phyloP scores from a whole-genome alignment of 2,888 invertebrate species.

The Amblyteles armatorius region DNA sequence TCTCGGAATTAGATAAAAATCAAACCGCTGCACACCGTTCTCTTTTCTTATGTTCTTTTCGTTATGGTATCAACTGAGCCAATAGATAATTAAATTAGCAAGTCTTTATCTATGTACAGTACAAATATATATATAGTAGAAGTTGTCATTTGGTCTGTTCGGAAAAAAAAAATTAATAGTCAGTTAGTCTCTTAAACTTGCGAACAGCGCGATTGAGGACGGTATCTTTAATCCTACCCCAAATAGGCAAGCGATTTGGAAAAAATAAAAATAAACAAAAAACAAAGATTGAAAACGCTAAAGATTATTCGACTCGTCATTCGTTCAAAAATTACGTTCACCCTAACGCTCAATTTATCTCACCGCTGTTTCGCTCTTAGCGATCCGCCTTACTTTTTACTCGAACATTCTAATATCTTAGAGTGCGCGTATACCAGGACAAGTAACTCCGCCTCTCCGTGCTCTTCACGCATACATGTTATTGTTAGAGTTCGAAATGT shows the following conservation, averaged over 20 bases:
- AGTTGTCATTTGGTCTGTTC: constrained; percentile 68
- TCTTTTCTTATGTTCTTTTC: constrained; percentile 32
- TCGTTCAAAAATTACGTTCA: background rate
- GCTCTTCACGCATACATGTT: constrained; percentile 1
- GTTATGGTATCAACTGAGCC: constrained; percentile 50
- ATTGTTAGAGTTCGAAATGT: constrained; percentile 19
- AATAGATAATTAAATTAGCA: constrained; percentile 56
- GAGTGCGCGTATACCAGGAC: background rate
- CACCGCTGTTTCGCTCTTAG: background rate
- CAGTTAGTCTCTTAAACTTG: constrained; percentile 26
- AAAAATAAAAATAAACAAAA: background rate
- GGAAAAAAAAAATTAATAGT: constrained; percentile 50
- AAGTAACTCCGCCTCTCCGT: constrained; percentile 13
- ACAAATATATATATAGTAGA: constrained; percentile 61
- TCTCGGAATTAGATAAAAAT: constrained; percentile 12
- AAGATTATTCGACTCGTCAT: background rate
- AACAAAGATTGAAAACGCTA: background rate
- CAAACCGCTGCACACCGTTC: constrained; percentile 1
- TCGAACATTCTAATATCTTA: background rate
- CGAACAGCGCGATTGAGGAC: constrained; percentile 59
- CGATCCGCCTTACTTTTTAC: background rate
- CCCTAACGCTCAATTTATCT: background rate
- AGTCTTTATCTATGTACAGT: constrained; percentile 63
- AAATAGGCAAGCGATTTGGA: constrained; percentile 9
- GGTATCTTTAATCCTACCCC: constrained; percentile 55